These are phyloP conservation scores for Nebria brevicollis DNA, from an alignment of 2,888 invertebrate species.

Conservation along the genomic window DNA sequence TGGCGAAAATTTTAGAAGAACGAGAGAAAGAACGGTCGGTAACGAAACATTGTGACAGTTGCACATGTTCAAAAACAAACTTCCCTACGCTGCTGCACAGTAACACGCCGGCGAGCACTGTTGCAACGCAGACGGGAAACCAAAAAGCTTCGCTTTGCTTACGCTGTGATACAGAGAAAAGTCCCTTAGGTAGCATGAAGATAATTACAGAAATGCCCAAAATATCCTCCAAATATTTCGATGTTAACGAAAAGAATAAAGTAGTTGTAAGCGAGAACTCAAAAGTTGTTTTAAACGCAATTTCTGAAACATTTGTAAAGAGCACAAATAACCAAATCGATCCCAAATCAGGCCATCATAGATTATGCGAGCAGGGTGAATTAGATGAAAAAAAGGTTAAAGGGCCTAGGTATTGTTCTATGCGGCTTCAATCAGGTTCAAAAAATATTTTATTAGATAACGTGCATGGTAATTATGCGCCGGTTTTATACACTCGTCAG, in stretches of 20 bases:
- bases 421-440: slow-evolving; percentile 80
- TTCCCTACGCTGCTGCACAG: slow-evolving; percentile 66
- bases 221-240: slow-evolving; percentile 45
- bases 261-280: slow-evolving; percentile 39
- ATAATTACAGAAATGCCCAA: slow-evolving; percentile 53
- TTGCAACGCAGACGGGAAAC: slow-evolving; percentile 74
- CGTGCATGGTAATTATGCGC: slow-evolving; percentile 72
- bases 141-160: slow-evolving; percentile 68
- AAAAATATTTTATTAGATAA: slow-evolving; percentile 84
- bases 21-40: slow-evolving; percentile 81
- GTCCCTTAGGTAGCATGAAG: slow-evolving; percentile 50
- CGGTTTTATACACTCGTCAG: slow-evolving; percentile 75
- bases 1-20: slow-evolving; percentile 92
- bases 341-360: slow-evolving; percentile 67
- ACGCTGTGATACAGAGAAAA: slow-evolving; percentile 65
- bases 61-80: slow-evolving; percentile 71
- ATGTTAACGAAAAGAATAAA: slow-evolving; percentile 26
- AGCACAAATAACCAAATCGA: slow-evolving; percentile 53
- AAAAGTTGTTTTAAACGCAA: slow-evolving; percentile 21
- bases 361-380: slow-evolving; percentile 65
- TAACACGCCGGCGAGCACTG: slow-evolving; percentile 67
- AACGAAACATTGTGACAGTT: slow-evolving; percentile 85
- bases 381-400: slow-evolving; percentile 48
- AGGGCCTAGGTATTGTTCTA: slow-evolving; percentile 80
- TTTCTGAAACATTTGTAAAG: slow-evolving; percentile 34